Base-by-base conservation (phyloP, 2,113 vertebrate genomes). In the Microcebus ravelobensis region DNA sequence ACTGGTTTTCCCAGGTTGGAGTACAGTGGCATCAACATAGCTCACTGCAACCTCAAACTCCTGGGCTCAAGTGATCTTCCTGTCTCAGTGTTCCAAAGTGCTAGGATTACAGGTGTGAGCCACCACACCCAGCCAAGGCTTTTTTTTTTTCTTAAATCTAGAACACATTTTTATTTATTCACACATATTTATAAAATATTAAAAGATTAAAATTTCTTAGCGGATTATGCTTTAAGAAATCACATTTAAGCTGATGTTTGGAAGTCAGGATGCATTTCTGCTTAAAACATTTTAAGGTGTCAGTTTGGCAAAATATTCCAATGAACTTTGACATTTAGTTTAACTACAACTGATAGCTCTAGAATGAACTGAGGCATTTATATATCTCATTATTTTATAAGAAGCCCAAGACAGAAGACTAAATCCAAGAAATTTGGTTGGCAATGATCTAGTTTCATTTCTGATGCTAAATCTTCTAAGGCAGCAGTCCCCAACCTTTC, bases 141-240 rank as follows among this genome's bases (percentile, higher is more conserved):
- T 50, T 15, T 29, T 70, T 70, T 73, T 80, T 79, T 77, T 61
- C 12, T 29, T 5, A 6, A 63, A n/a, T 61, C n/a, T 80, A 81
- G 45, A 59, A 27, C 29, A 63, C 31, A 79, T 80, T 86, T 91
- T 48, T 73, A 27, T 55, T 70, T 67, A 27, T 61, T 71, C 11
- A 85, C 20, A 92, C 83, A 76, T 87, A 92, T 57, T 87, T 84
- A 80, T 50, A 74, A 96, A 83, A 65, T 80, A 90, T 61, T 73
- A 76, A 45, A 77, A 36, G 9, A 55, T 25, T 79, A 92, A n/a
- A 73, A 18, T 85, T 80, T 90, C 63, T 90, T 67, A 92, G 55
- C 39, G 65, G 15, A 79, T 85, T 81, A 39, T 70, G 18, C 25
- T 67, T 79, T 71, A 21, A 48, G n/a, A 91, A 25, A 31, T 85